Evolutionary conservation across 2,888 invertebrate species (phyloP), one percentile per base, ranked within the genome.

Genomic region (Philereme vetulata): DNA sequence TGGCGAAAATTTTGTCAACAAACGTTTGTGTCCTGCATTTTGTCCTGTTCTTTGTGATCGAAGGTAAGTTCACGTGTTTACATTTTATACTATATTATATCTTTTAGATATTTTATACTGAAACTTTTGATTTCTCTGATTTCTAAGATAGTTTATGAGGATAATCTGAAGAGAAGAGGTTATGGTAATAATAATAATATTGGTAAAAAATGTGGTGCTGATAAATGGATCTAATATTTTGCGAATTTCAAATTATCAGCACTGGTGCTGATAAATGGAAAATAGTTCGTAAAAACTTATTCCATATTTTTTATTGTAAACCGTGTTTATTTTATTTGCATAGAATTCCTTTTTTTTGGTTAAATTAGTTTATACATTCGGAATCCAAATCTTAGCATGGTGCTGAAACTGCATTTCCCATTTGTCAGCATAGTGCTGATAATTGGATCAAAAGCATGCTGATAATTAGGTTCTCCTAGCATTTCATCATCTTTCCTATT

Each of bases 251-350:
- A 67, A 67, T 62, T 67, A 65, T 60, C 62, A 67, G 65, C 69
- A 67, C 68, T 58, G 60, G 62, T 68, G 63, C 68, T 67, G 64
- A 65, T 64, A 67, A 64, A 60, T 65, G 61, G 62, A 51, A 60
- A 67, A 60, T 47, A 56, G 52, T 60, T 60, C 62, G 43, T 62
- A 64, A 65, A 64, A 51, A 60, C 57, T 60, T 33, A 64, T 57
- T 65, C 34, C 40, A 58, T 51, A 62, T 49, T 36, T 47, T 49
- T 49, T 36, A 49, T 36, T 10, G 8, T 49, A 36, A 36, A 49
- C 21, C 36, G 49, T 49, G 49, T 36, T 36, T 49, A 38, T 38
- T 36, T 49, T 7, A 47, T n/a, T n/a, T 38, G 49, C 47, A 38
- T 49, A 49, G 36, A 38, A 38, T 49, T 36, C 1, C 6, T n/a